Evolutionary conservation across 2,888 invertebrate species (phyloP), one percentile per base, ranked within the genome.

Genomic region (Blera fallax): DNA sequence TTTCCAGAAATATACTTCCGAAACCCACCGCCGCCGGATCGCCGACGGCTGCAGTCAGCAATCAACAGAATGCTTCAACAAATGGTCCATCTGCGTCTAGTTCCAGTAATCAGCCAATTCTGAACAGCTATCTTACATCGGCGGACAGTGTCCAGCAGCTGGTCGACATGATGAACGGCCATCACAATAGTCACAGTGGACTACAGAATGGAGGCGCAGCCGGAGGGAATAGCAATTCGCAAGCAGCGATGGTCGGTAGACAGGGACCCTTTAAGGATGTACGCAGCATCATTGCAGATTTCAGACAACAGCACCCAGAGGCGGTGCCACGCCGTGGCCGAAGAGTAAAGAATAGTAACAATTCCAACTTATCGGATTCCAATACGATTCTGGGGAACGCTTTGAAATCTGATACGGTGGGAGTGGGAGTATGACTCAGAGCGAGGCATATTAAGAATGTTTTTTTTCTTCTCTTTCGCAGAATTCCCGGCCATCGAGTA

Each of bases 181-280:
- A 88, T 64, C 88, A 88, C 76, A 74, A 78, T 21, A 81, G 70
- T 52, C 74, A 84, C 21, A 74, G 76, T 60, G 69, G 74, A 52
- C 43, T 85, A 8, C 54, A 82, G 21, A 87, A 88, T 65, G 87
- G 87, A 43, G 2, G 91, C 93, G 89, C 93, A 92, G 0, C 93
- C 5, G 67, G 40, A 11, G 37, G 14, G 8, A 74, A 62, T 4
- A 40, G 8, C 29, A 58, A 40, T n/a, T 64, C 67, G 7, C 87
- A 87, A 45, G 73, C 87, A 24, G 73, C 87, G 11, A 88, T 88
- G 87, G 80, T 93, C 92, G 96, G 96, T 0, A 93, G 95, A 0
- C 96, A 96, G 89, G 95, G 96, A 0, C 95, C 96, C 0, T 95
- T 95, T n/a, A 94, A 96, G 79, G 96, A 97, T 90, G 96, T 97